Conservation (phyloP, 2,888 invertebrate species). For the Tipula helvola region DNA sequence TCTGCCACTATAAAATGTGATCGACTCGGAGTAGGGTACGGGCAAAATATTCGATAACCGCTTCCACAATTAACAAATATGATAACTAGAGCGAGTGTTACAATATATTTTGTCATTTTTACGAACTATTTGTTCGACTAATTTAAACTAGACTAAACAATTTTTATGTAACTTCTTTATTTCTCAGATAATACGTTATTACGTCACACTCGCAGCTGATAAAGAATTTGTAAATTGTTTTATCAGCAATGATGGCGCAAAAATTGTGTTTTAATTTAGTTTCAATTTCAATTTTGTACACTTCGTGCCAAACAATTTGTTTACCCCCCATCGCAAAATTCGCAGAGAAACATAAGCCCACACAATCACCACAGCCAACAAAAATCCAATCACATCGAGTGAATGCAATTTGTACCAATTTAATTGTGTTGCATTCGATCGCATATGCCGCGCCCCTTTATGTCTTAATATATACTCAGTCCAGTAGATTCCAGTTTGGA, state of each 20-base stretch:
- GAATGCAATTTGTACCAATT: constrained; percentile 19
- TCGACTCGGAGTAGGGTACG: neutral
- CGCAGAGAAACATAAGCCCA: neutral
- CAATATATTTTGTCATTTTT: neutral
- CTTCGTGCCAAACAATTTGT: neutral
- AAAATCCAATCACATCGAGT: neutral
- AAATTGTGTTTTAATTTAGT: neutral
- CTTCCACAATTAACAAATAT: neutral
- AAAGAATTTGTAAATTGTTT: neutral
- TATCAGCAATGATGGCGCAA: neutral
- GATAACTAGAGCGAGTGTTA: neutral
- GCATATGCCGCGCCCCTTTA: constrained; percentile 35
- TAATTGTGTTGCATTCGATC: constrained; percentile 32
- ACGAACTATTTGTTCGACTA: neutral
- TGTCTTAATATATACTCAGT: constrained; percentile 38
- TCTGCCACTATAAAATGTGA: neutral
- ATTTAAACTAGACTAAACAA: neutral
- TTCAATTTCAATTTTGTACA: neutral
- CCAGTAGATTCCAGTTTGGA: constrained; percentile 39
- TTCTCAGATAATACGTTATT: neutral
- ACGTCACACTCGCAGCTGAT: neutral
- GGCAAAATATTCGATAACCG: neutral
- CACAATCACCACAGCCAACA: neutral
- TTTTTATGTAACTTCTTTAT: neutral
- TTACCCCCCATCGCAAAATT: neutral